These are phyloP conservation scores for Zygothrica quintamaculata DNA, from an alignment of 2,888 invertebrate genomes.

Conservation along the genomic window DNA sequence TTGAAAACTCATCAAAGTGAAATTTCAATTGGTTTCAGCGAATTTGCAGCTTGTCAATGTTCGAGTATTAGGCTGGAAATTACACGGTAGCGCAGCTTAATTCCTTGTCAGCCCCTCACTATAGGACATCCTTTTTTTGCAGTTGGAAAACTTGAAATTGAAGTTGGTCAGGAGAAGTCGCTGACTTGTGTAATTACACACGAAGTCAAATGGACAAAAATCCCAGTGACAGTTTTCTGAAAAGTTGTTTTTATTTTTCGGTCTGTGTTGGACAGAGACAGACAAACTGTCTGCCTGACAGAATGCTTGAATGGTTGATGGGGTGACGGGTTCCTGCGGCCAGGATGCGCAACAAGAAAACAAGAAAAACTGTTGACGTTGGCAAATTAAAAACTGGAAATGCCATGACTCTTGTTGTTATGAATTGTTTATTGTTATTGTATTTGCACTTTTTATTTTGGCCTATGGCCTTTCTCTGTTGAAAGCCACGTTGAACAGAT, in stretches of 20 bases:
- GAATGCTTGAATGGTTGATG: conserved; percentile 37
- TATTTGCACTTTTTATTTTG: conserved; percentile 5
- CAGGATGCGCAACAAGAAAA: conserved; percentile 37
- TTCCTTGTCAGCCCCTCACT: conserved; percentile 20
- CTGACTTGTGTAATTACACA: conserved; percentile 65
- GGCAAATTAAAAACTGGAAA: conserved; percentile 53
- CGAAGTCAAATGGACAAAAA: conserved; percentile 72
- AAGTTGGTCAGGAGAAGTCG: conserved; percentile 44
- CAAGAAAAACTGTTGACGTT: conserved; percentile 50
- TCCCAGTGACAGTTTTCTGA: conserved; percentile 69
- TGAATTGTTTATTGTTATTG: background rate
- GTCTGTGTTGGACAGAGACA: background rate
- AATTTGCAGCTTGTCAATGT: conserved; percentile 29
- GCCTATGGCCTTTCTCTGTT: background rate
- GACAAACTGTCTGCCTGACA: conserved; percentile 6
- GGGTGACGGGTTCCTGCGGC: conserved; percentile 45
- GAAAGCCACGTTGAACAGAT: conserved; percentile 24
- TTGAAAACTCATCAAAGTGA: background rate
- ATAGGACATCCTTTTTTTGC: conserved; percentile 46
- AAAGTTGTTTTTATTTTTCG: conserved; percentile 65
- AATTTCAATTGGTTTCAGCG: conserved; percentile 6
- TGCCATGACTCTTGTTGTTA: conserved; percentile 19
- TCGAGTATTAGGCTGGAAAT: conserved; percentile 23
- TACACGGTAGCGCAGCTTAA: conserved; percentile 35
- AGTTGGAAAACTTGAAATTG: conserved; percentile 64